Evolutionary conservation across 2,888 invertebrate species (phyloP).

Genomic region (Lithophane semibrunnea): DNA sequence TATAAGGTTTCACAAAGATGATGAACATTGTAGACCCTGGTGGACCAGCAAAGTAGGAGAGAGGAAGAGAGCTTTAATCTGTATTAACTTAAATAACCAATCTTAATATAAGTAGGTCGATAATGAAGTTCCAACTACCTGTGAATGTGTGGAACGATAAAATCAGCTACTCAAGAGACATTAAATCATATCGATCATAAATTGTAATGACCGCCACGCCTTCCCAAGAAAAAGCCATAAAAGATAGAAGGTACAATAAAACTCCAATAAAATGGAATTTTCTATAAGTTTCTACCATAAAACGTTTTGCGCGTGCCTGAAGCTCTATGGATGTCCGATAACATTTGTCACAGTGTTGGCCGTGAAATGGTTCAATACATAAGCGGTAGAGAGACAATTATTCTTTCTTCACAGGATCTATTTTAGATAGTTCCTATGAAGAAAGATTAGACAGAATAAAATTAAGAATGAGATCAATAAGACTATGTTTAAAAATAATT

Average conservation of each 20-base stretch:
- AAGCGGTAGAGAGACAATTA: neutral
- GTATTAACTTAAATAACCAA: neutral
- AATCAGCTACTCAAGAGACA: neutral
- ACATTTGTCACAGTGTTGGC: slow-evolving; percentile 51
- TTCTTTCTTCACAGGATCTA: neutral
- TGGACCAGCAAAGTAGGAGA: no score
- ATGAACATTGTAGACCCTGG: no score
- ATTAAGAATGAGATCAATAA: no score
- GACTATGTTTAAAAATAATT: no score
- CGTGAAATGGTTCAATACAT: slow-evolving; percentile 13
- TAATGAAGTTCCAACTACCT: neutral
- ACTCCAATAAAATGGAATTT: slow-evolving; percentile 30
- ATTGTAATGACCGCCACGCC: neutral
- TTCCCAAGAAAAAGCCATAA: slow-evolving; percentile 18
- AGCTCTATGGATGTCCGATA: slow-evolving; percentile 42
- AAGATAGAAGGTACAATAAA: slow-evolving; percentile 29
- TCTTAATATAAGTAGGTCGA: neutral
- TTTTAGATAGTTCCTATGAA: no score
- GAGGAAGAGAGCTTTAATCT: no score
- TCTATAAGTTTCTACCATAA: slow-evolving; percentile 46
- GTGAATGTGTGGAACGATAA: neutral
- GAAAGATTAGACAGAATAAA: no score
- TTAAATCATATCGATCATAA: neutral
- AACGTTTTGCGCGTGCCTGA: slow-evolving; percentile 44
- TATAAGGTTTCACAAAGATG: no score